Conservation (phyloP, 2,113 vertebrate genomes). For the Catharus minimus region DNA sequence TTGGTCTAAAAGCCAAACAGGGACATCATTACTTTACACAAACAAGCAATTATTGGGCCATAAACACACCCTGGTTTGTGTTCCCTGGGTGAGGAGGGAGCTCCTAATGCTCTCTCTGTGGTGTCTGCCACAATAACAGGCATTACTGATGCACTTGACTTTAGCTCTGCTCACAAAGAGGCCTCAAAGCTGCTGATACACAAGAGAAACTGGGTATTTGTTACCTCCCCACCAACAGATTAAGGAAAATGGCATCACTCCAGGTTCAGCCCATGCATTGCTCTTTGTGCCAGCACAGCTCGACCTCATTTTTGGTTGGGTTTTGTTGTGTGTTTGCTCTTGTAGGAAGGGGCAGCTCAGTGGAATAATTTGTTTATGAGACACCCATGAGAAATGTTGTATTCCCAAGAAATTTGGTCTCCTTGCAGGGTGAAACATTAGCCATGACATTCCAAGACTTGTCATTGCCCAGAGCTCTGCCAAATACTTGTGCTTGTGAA, state of each 20-base stretch:
- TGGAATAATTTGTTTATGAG: background rate
- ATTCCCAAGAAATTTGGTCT: background rate
- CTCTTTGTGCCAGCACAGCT: constrained; percentile 5
- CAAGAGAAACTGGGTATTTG: constrained; percentile 45
- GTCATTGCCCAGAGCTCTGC: background rate
- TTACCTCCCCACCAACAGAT: constrained; percentile 37
- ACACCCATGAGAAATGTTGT: background rate
- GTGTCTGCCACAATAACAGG: constrained; percentile 39
- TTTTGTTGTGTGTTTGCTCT: background rate
- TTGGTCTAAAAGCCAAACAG: constrained; percentile 71
- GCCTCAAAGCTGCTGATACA: constrained; percentile 49
- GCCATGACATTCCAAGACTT: background rate
- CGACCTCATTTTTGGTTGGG: background rate
- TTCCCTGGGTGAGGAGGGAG: constrained; percentile 52
- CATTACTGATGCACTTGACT: constrained; percentile 69
- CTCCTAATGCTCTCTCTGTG: constrained; percentile 54
- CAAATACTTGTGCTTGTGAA: background rate
- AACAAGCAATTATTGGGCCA: constrained; percentile 71
- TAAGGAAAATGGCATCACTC: constrained; percentile 52
- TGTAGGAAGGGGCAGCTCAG: background rate
- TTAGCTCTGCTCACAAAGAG: constrained; percentile 53
- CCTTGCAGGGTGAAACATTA: constrained; percentile 8
- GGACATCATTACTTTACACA: constrained; percentile 71
- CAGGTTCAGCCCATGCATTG: constrained; percentile 6
- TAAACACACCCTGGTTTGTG: constrained; percentile 66